Base-by-base conservation (phyloP, 2,888 invertebrate species). In the Torymus auratus region DNA sequence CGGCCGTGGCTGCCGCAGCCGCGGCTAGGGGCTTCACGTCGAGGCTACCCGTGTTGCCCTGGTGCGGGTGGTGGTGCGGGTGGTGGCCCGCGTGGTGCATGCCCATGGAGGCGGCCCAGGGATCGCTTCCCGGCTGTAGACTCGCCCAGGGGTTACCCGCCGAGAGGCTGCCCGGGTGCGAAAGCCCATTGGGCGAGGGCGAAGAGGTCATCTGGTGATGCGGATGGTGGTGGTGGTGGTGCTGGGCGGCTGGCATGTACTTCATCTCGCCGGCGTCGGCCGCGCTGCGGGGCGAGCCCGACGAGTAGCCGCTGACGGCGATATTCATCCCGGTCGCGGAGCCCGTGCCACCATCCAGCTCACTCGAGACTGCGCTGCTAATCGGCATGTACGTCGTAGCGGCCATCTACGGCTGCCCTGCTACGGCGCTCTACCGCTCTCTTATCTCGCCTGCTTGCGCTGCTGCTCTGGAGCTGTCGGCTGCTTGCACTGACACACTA, bases 211-310 rank as follows among this genome's bases (percentile, higher is more conserved):
- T 92, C 89, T 94, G 94, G 86, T 94, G 94, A 84, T 94, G 93
- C 88, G 94, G 94, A 86, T 95, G 95, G 89, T 96, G 94, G 90
- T 96, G 95, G 91, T 96, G 94, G 92, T 96, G 96, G 91, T 97
- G 97, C 91, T 95, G 95, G 85, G 95, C 94, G 86, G 95, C 95
- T 83, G 93, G 92, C 94, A 96, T 94, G 92, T 98, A 98, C 92
- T 98, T 98, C 97, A 98, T 97, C 92, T 98, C 98, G 88, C 96
- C 95, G 88, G 96, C 96, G 92, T 96, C 96, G 85, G 94, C 94
- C 88, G 96, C 96, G 87, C 95, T 95, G 89, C 96, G 94, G 91
- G 96, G 96, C 93, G 96, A 96, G 92, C 95, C 95, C 91, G 94
- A 95, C 81, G 93, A 92, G 91, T 96, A 96, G 91, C 95, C 95